Percentiles rank a stretch among this genome's conserved stretches.
phyloP scores from a whole-genome alignment of 2,888 invertebrate genomes.

The Pimpla rufipes region DNA sequence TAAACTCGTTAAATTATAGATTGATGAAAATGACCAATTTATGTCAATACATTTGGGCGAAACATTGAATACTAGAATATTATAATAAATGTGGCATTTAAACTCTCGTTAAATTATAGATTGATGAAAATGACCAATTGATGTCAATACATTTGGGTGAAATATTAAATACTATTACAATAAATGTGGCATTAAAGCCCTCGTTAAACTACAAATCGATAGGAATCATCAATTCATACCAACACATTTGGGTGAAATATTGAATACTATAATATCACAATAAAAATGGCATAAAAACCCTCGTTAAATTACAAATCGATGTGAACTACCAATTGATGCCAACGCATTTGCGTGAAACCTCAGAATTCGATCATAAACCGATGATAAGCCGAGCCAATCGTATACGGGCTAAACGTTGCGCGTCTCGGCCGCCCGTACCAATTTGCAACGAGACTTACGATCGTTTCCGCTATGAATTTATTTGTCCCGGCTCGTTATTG shows the following conservation, averaged over 20 bases:
- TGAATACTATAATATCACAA: background rate
- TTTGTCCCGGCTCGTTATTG: constrained; percentile 47
- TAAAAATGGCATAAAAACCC: background rate
- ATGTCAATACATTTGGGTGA: background rate
- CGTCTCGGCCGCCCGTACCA: constrained; percentile 43
- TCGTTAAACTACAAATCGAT: too few relatives aligned
- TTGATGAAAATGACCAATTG: background rate
- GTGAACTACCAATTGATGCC: background rate
- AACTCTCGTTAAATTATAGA: too few relatives aligned
- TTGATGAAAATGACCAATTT: too few relatives aligned
- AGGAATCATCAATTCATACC: too few relatives aligned
- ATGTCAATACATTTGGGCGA: too few relatives aligned
- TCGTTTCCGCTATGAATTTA: constrained; percentile 52
- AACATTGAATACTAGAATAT: background rate
- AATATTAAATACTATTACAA: too few relatives aligned
- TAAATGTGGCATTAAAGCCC: too few relatives aligned
- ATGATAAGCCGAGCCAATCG: background rate
- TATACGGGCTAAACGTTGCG: constrained; percentile 4
- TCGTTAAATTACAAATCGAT: background rate
- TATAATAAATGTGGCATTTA: too few relatives aligned
- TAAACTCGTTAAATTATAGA: too few relatives aligned
- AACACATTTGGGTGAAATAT: too few relatives aligned
- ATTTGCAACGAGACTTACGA: constrained; percentile 62
- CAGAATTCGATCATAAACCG: background rate
- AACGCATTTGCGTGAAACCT: background rate